phyloP scores from a whole-genome alignment of 2,113 vertebrate genomes.

The Pagrus major region DNA sequence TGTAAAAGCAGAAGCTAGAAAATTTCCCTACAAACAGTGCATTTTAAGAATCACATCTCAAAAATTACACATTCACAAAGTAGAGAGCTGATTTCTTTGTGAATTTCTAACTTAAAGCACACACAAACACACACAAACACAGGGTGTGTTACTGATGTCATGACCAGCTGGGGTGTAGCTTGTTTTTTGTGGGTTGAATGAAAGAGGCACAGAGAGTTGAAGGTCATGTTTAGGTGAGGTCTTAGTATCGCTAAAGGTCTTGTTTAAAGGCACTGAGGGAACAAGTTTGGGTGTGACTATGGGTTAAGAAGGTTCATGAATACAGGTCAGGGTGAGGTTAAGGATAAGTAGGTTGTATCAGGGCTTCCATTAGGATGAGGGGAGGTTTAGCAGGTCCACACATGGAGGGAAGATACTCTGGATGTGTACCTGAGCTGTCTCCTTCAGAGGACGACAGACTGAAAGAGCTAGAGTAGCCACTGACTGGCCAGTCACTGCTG shows the following conservation, averaged over 20 bases:
- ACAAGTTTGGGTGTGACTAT: constrained; percentile 12
- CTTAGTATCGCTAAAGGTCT: neutral
- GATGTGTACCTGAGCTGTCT: constrained; percentile 85
- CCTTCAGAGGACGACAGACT: constrained; percentile 86
- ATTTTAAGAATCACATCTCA: neutral
- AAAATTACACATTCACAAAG: neutral
- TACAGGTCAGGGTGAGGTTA: constrained; percentile 6
- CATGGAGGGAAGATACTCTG: constrained; percentile 27
- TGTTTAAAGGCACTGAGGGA: constrained; percentile 10
- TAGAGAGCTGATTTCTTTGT: neutral
- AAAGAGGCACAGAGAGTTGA: constrained; percentile 18
- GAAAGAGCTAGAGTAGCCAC: constrained; percentile 88
- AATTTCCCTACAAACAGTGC: neutral
- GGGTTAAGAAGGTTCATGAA: neutral
- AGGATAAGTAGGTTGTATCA: neutral
- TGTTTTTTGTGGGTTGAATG: constrained; percentile 31
- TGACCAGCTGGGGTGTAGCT: constrained; percentile 10
- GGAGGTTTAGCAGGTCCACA: constrained; percentile 31
- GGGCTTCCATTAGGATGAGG: neutral
- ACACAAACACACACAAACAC: neutral
- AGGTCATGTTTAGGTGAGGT: constrained; percentile 2
- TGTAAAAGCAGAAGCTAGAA: neutral
- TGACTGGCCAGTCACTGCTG: constrained; percentile 87
- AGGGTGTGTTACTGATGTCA: constrained; percentile 24
- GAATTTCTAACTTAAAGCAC: neutral